phyloP scores from a whole-genome alignment of 2,888 invertebrate species.

The Dryomyza anilis region DNA sequence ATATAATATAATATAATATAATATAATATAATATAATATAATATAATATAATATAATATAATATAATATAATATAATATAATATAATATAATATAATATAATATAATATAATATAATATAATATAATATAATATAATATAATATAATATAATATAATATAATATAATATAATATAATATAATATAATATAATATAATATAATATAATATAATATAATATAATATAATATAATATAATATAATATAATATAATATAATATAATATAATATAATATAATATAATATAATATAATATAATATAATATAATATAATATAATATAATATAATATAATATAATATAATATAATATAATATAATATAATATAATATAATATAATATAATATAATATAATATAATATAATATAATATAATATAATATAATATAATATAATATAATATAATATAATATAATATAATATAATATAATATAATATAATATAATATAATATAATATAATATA shows the following conservation, averaged over 20 bases:
- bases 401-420: not conserved
- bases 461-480: not conserved
- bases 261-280: not conserved
- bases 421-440: not conserved
- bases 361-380: not conserved
- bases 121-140: not conserved
- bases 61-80: not conserved
- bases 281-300: not conserved
- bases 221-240: not conserved
- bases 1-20: not conserved
- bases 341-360: not conserved
- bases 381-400: not conserved
- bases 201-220: not conserved
- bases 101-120: not conserved
- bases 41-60: not conserved
- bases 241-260: not conserved
- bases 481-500: not conserved
- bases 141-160: not conserved
- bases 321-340: not conserved
- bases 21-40: not conserved
- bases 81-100: not conserved
- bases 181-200: not conserved
- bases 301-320: not conserved
- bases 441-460: not conserved
- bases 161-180: not conserved